Percentiles rank a stretch among this genome's conserved stretches.
Evolutionary conservation across 2,113 vertebrate genomes (phyloP).

Genomic region (Nanorana parkeri): DNA sequence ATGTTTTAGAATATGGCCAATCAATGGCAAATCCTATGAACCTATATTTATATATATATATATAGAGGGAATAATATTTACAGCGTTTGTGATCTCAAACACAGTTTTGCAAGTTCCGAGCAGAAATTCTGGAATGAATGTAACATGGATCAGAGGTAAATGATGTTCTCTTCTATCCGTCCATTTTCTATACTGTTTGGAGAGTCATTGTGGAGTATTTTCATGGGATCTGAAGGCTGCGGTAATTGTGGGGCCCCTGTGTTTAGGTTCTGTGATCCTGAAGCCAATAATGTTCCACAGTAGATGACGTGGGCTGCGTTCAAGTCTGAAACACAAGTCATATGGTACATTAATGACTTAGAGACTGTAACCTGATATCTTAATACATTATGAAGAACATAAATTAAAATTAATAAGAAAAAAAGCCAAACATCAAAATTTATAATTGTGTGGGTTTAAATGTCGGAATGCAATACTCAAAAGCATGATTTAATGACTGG

Average conservation of each 20-base stretch:
- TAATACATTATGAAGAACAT: background rate
- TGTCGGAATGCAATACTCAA: background rate
- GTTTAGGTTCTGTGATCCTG: slow-evolving; percentile 58
- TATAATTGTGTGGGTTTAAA: background rate
- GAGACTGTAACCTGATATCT: background rate
- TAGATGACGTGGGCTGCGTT: slow-evolving; percentile 61
- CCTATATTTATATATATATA: background rate
- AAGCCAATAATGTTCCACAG: slow-evolving; percentile 62
- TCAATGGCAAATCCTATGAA: slow-evolving; percentile 45
- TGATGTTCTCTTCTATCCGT: slow-evolving; percentile 84
- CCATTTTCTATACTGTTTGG: slow-evolving; percentile 71
- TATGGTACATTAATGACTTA: slow-evolving; percentile 40
- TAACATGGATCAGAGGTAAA: slow-evolving; percentile 85
- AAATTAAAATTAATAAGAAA: background rate
- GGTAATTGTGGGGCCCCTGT: slow-evolving; percentile 53
- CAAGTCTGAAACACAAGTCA: slow-evolving; percentile 72
- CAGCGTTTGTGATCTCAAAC: background rate
- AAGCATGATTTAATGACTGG: background rate
- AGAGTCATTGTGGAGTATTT: slow-evolving; percentile 63
- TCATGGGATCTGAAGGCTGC: slow-evolving; percentile 58
- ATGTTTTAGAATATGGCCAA: slow-evolving; percentile 16
- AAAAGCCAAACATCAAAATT: background rate
- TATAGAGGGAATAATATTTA: slow-evolving; percentile 2
- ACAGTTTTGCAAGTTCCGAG: slow-evolving; percentile 34
- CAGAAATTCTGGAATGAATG: slow-evolving; percentile 56